phyloP scores from a whole-genome alignment of 2,797 vertebrate species.

The Aphelocoma californica region DNA sequence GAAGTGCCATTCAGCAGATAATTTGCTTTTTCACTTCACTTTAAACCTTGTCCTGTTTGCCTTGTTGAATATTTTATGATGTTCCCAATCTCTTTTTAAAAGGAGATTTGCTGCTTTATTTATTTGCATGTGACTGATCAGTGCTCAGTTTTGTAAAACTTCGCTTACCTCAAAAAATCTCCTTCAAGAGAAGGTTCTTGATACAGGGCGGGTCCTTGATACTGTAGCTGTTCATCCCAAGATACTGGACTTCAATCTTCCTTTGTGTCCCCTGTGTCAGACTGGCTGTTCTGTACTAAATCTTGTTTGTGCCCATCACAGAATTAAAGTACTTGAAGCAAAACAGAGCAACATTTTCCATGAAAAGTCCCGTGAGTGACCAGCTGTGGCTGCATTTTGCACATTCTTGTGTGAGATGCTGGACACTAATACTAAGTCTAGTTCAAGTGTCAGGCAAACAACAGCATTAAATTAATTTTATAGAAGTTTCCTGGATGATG shows the following conservation, averaged over 20 bases:
- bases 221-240: neutral
- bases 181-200: neutral
- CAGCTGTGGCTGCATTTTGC: neutral
- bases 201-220: neutral
- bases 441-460: neutral
- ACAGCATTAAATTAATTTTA: neutral
- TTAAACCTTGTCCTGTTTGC: neutral
- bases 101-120: neutral
- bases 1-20: neutral
- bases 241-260: neutral
- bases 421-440: neutral
- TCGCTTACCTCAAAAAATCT: neutral
- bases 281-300: neutral
- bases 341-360: neutral
- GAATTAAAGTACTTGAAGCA: neutral
- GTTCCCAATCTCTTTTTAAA: neutral
- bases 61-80: conserved; percentile 29
- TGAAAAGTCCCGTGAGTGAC: neutral
- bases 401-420: neutral
- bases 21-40: neutral
- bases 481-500: neutral
- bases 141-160: neutral
- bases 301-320: neutral
- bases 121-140: neutral
- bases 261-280: neutral